phyloP scores from a whole-genome alignment of 1,140 invertebrate genomes.

The Drosophila ananassae region DNA sequence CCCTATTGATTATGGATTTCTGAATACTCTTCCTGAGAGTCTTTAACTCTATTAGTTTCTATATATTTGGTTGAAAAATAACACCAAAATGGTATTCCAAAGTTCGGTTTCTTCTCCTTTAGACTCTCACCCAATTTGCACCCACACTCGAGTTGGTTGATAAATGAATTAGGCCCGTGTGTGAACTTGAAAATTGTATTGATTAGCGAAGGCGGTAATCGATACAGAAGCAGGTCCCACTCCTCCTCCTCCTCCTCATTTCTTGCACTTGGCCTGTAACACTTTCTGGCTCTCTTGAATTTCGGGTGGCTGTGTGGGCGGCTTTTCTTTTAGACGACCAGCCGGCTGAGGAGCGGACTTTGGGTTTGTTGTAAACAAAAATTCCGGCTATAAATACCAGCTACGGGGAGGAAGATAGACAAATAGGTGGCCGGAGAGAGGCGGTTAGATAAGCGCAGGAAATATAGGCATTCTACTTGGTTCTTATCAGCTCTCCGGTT shows the following conservation, averaged over 20 bases:
- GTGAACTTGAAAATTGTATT: conserved; percentile 72
- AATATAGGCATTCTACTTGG: conserved; percentile 17
- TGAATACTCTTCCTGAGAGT: conserved; percentile 2
- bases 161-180: conserved; percentile 29
- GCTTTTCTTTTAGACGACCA: conserved; percentile 31
- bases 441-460: conserved; percentile 41
- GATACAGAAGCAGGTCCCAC: not conserved
- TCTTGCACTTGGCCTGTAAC: conserved; percentile 14
- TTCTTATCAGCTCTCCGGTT: conserved; percentile 61
- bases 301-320: conserved; percentile 32
- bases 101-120: not conserved
- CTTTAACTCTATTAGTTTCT: too few species aligned
- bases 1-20: conserved; percentile 3
- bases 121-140: conserved; percentile 5
- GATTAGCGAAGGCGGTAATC: conserved; percentile 46
- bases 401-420: not conserved
- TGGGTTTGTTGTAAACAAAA: conserved; percentile 69
- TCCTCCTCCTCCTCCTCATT: not conserved
- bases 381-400: conserved; percentile 45
- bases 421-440: conserved; percentile 7
- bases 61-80: too few species aligned
- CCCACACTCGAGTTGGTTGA: conserved; percentile 1
- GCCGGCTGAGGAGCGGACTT: conserved; percentile 53
- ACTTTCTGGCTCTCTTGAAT: not conserved
- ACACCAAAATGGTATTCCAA: too few species aligned